phyloP scores from a whole-genome alignment of 30 jellyfish, hydroid and myxozoan species.

The Cassiopea xamachana region DNA sequence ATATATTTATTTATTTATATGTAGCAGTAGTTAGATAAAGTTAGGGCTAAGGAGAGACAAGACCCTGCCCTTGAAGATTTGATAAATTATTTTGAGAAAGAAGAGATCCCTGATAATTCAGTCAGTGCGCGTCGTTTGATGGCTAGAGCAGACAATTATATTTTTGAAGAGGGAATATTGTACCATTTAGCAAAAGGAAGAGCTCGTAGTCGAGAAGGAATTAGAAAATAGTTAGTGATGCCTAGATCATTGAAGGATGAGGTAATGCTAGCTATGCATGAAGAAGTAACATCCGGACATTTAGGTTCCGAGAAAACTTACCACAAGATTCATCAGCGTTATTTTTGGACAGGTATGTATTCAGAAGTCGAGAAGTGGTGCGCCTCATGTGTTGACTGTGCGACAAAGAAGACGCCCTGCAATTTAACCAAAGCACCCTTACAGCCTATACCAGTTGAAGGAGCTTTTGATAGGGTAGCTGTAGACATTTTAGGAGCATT shows the following conservation, averaged over 20 bases:
- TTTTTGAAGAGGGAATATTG: constrained; percentile 56
- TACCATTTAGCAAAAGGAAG: constrained; percentile 50
- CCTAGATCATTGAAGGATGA: constrained; percentile 69
- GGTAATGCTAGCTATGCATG: constrained; percentile 52
- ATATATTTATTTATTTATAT: too few species aligned
- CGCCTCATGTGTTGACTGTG: constrained; percentile 73
- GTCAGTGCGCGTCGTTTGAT: constrained; percentile 43
- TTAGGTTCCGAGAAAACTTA: constrained; percentile 26
- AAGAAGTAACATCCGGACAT: constrained; percentile 68
- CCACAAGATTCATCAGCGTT: constrained; percentile 30
- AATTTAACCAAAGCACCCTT: constrained; percentile 51
- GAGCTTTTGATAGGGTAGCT: constrained; percentile 72
- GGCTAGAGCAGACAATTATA: constrained; percentile 57
- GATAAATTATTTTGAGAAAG: constrained; percentile 43
- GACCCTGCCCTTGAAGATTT: constrained; percentile 54
- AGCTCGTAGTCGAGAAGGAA: constrained; percentile 33
- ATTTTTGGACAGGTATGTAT: constrained; percentile 71
- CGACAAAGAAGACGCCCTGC: constrained; percentile 13
- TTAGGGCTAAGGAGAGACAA: constrained; percentile 23
- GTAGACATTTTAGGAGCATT: constrained; percentile 79
- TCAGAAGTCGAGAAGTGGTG: constrained; percentile 57
- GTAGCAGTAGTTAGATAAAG: constrained; percentile 22
- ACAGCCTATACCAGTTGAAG: constrained; percentile 73
- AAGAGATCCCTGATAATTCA: constrained; percentile 20
- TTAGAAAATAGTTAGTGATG: constrained; percentile 44